Evolutionary conservation across 2,797 vertebrate genomes (phyloP), one percentile per base, ranked within the genome.

Genomic region (Benthosema pterotum): DNA sequence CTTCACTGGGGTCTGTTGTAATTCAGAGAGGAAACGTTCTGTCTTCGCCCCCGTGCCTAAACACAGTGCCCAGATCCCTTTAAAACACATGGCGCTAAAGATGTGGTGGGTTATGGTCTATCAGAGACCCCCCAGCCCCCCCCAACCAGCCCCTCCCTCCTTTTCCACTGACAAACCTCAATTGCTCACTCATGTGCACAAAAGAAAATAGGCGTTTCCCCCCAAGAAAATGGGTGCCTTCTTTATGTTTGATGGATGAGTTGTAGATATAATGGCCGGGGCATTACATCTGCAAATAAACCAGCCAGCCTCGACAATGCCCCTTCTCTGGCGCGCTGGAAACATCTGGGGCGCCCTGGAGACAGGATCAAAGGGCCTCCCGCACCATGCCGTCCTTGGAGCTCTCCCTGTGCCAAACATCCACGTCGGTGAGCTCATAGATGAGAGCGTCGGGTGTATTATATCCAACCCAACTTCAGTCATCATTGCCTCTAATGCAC

Each of bases 231-330:
- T 76, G 32, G 32, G 32, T 38, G 32, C 32, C 32, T 85, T 67
- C 63, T 75, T 79, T 80, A 77, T 71, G 73, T 84, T 78, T 88
- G 84, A 89, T 85, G 84, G 82, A 88, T 89, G 81, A 87, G 28
- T 84, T 78, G 83, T 45, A 63, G 57, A 57, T 79, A 77, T 83
- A 84, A 90, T 82, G 77, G 82, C 64, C 49, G 72, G 32, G 81
- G 79, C 83, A 84, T 84, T 85, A 86, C 80, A 79, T 88, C 77
- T 78, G 76, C 80, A 88, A 89, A 87, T 86, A 87, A 89, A 87
- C 77, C 69, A 79, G 80, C 77, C 69, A 79, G 80, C 80, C 79
- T 80, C 79, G 83, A 87, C 85, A 83, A 82, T 84, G 85, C 83
- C 80, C 52, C 80, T 69, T 38, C 32, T 38, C n/a, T n/a, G n/a